phyloP scores from a whole-genome alignment of 2,797 vertebrate genomes.

The Helarctos malayanus region DNA sequence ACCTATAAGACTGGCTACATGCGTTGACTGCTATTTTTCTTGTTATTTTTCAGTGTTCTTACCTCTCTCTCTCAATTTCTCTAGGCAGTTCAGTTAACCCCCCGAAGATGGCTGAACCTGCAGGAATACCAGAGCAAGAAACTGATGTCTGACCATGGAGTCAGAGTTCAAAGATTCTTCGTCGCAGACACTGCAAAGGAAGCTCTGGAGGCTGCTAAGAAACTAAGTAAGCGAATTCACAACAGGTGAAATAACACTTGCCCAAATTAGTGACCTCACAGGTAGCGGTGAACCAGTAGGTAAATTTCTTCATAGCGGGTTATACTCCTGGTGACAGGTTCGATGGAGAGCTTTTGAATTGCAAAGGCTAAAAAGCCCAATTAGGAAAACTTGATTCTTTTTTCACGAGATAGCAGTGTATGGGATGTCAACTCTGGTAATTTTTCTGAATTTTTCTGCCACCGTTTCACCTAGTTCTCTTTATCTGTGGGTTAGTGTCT shows the following conservation, averaged over 20 bases:
- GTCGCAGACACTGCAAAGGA: conserved; percentile 95
- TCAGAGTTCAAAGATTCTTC: conserved; percentile 97
- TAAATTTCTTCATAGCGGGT: conserved; percentile 42
- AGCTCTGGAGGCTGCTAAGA: conserved; percentile 96
- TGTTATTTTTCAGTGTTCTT: conserved; percentile 80
- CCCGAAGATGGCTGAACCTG: conserved; percentile 98
- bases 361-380: background rate
- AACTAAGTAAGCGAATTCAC: conserved; percentile 93
- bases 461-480: background rate
- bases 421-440: background rate
- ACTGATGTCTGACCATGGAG: conserved; percentile 98
- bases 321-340: conserved; percentile 51
- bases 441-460: background rate
- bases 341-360: background rate
- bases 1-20: conserved; percentile 28
- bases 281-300: conserved; percentile 75
- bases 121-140: conserved; percentile 99
- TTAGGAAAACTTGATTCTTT: conserved; percentile 59
- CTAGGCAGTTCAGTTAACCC: conserved; percentile 91
- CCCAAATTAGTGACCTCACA: conserved; percentile 43
- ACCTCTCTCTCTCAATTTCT: conserved; percentile 74
- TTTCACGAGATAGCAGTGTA: background rate
- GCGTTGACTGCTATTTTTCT: conserved; percentile 77
- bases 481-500: background rate
- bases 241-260: conserved; percentile 61